Evolutionary conservation across 2,888 invertebrate species (phyloP).

Genomic region (Bhutanitis thaidina): DNA sequence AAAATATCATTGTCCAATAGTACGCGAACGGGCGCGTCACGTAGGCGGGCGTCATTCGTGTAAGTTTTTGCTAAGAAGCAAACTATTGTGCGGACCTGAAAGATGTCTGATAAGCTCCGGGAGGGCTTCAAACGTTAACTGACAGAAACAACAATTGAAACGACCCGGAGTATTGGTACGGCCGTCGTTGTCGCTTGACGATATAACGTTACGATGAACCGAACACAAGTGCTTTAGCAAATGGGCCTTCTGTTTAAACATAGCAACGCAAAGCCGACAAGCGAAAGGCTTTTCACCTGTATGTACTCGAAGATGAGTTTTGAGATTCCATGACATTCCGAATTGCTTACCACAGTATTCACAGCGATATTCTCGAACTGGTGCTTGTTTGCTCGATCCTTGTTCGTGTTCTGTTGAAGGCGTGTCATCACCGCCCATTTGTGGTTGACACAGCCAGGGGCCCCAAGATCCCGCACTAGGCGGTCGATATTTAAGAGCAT

Average conservation of each 20-base stretch:
- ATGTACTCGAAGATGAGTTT: conserved; percentile 92
- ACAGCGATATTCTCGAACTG: conserved; percentile 91
- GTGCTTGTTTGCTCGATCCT: conserved; percentile 79
- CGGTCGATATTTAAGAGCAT: conserved; percentile 82
- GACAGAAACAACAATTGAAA: conserved; percentile 94
- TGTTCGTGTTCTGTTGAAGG: conserved; percentile 73
- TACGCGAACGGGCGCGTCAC: conserved; percentile 60
- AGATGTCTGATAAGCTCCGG: conserved; percentile 92
- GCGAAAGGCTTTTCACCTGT: conserved; percentile 95
- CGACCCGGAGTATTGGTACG: conserved; percentile 81
- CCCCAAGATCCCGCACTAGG: conserved; percentile 87
- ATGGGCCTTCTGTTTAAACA: conserved; percentile 95
- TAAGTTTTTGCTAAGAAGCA: conserved; percentile 92
- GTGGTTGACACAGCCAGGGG: conserved; percentile 84
- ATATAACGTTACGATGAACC: conserved; percentile 93
- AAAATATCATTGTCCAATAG: conserved; percentile 66
- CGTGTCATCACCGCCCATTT: conserved; percentile 77
- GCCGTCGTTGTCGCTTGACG: conserved; percentile 87
- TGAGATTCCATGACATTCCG: conserved; percentile 95
- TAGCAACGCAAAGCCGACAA: conserved; percentile 92
- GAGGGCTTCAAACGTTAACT: conserved; percentile 90
- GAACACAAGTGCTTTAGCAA: conserved; percentile 92
- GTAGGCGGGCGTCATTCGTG: conserved; percentile 82
- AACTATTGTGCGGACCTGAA: conserved; percentile 93
- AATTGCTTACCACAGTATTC: conserved; percentile 95